These are phyloP conservation scores for Stenoptilia bipunctidactyla DNA, from an alignment of 2,888 invertebrate species.

Conservation along the genomic window DNA sequence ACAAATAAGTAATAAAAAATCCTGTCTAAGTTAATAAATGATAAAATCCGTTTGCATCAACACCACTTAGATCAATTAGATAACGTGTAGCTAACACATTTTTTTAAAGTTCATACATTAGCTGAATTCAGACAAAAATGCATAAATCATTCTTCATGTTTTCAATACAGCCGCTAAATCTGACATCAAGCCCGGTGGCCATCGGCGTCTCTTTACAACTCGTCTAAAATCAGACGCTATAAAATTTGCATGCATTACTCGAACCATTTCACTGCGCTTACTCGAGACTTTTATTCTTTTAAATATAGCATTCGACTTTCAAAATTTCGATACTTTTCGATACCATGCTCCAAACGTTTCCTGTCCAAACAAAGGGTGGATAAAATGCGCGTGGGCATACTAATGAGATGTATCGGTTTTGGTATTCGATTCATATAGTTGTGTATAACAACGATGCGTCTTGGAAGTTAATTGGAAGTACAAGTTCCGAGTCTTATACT, in stretches of 20 bases:
- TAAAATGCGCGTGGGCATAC: conserved; percentile 48
- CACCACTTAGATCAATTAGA: too few relatives aligned
- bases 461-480: conserved; percentile 47
- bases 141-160: too few relatives aligned
- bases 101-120: too few relatives aligned
- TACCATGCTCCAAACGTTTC: conserved; percentile 45
- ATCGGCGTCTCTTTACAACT: conserved; percentile 32
- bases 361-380: conserved; percentile 65
- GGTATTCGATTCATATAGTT: conserved; percentile 39
- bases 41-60: too few relatives aligned
- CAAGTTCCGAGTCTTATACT: not conserved
- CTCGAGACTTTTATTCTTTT: conserved; percentile 41
- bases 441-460: conserved; percentile 35
- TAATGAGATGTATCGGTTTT: conserved; percentile 39
- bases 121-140: too few relatives aligned
- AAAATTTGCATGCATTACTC: conserved; percentile 66
- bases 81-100: too few relatives aligned
- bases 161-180: conserved; percentile 40
- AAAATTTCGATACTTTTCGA: conserved; percentile 12
- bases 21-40: too few relatives aligned
- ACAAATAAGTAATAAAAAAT: too few relatives aligned
- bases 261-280: conserved; percentile 47
- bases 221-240: conserved; percentile 62
- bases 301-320: conserved; percentile 33
- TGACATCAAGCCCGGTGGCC: conserved; percentile 32